A percentile compares a stretch with the other conserved stretches of the same genome.
Evolutionary conservation across 2,797 vertebrate species (phyloP).

Genomic region (Molossus molossus): DNA sequence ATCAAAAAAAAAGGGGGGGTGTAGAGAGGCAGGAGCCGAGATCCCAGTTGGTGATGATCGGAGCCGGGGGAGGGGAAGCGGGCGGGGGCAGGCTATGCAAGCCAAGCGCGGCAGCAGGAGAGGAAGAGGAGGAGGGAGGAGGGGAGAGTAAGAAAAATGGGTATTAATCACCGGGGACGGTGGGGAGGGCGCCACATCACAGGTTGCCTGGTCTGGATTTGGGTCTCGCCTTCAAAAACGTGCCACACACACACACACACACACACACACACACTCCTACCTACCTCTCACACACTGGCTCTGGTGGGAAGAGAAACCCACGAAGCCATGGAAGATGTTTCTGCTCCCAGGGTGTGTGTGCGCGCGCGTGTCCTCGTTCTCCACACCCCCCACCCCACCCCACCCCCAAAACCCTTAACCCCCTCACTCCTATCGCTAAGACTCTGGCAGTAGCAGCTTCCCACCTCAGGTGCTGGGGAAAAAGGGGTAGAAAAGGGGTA

Average conservation of each 20-base stretch:
- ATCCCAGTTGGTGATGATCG: constrained; percentile 75
- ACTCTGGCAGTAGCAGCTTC: constrained; percentile 81
- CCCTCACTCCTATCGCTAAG: constrained; percentile 79
- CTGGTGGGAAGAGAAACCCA: constrained; percentile 67
- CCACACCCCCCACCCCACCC: constrained; percentile 79
- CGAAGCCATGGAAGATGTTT: constrained; percentile 61
- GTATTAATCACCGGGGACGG: constrained; percentile 74
- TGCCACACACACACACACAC: neutral
- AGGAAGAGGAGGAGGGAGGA: constrained; percentile 50
- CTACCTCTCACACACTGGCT: constrained; percentile 78
- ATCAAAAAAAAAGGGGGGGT: constrained; percentile 46
- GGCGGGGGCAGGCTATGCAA: constrained; percentile 66
- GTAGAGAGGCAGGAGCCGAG: constrained; percentile 66
- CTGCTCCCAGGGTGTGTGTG: constrained; percentile 58
- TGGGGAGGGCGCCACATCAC: constrained; percentile 61
- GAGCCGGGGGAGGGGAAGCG: constrained; percentile 70
- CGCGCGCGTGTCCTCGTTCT: constrained; percentile 58
- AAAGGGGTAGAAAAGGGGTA: constrained; percentile 72
- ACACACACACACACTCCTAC: constrained; percentile 68
- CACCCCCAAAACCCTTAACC: constrained; percentile 79
- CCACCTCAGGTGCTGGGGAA: constrained; percentile 80
- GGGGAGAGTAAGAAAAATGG: constrained; percentile 72
- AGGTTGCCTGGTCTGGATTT: constrained; percentile 74
- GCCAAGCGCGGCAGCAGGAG: constrained; percentile 55
- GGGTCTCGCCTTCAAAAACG: constrained; percentile 68